Evolutionary conservation across 1,140 invertebrate genomes (phyloP).

Genomic region (Aphelinus certus): DNA sequence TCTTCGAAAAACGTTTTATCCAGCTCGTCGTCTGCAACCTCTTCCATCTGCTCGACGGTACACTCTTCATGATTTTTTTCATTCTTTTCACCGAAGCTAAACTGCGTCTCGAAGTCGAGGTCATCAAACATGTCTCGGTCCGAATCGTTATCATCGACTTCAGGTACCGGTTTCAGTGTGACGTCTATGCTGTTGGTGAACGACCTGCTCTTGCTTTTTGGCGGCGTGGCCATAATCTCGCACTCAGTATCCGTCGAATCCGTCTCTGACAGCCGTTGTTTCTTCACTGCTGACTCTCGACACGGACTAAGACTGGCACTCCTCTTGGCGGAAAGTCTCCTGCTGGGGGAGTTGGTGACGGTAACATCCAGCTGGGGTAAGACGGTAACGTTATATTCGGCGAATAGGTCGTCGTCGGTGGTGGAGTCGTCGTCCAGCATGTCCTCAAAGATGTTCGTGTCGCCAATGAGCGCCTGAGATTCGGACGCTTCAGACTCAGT

Average conservation of each 20-base stretch:
- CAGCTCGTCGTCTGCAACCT: not conserved
- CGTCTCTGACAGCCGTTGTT: not conserved
- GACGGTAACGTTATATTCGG: not conserved
- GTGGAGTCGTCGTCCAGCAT: slow-evolving; percentile 5
- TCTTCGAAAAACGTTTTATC: not conserved
- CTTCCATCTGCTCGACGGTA: slow-evolving; percentile 3
- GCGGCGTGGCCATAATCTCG: not conserved
- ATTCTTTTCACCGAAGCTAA: slow-evolving; percentile 28
- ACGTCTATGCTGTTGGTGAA: not conserved
- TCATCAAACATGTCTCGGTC: slow-evolving; percentile 51
- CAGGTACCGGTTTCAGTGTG: not conserved
- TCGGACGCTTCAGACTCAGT: slow-evolving; percentile 21
- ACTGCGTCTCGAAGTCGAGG: slow-evolving; percentile 37
- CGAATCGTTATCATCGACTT: slow-evolving; percentile 33
- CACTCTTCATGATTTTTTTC: not conserved
- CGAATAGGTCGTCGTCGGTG: slow-evolving; percentile 36
- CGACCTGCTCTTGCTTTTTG: not conserved
- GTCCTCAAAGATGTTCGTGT: slow-evolving; percentile 1
- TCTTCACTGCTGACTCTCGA: not conserved
- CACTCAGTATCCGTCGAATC: slow-evolving; percentile 12
- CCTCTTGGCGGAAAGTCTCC: slow-evolving; percentile 4
- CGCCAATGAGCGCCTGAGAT: not conserved
- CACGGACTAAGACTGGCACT: slow-evolving; percentile 3
- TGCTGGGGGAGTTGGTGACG: not conserved
- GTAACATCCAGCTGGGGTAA: not conserved